Evolutionary conservation across 2,113 vertebrate genomes (phyloP).

Genomic region (Phylloscopus whistleri): DNA sequence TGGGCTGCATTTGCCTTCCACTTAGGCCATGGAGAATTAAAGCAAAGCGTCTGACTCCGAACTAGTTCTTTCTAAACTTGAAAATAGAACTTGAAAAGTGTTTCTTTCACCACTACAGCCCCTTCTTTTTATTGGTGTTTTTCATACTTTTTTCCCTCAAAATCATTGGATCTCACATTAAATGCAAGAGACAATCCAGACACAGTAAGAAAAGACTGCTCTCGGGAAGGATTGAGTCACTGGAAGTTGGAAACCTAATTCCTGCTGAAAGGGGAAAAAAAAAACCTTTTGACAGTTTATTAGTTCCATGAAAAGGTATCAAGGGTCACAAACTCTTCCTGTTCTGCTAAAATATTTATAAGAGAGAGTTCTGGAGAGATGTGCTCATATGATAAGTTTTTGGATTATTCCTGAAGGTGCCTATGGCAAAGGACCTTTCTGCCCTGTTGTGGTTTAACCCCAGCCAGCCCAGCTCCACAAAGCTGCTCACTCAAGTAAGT

Average conservation of each 20-base stretch:
- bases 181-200: background rate
- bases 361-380: background rate
- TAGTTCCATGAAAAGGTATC: background rate
- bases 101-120: background rate
- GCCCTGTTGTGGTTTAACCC: background rate
- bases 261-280: background rate
- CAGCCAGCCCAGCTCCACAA: background rate
- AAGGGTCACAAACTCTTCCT: background rate
- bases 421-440: background rate
- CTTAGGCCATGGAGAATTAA: background rate
- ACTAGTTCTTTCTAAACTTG: background rate
- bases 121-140: background rate
- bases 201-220: background rate
- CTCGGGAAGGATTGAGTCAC: background rate
- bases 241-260: background rate
- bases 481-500: background rate
- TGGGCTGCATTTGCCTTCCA: background rate
- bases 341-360: constrained; percentile 15
- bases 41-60: background rate
- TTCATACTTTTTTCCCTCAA: accelerated
- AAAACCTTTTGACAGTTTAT: background rate
- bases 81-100: background rate
- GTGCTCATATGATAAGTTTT: background rate
- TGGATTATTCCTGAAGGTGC: background rate
- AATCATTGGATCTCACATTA: background rate